Evolutionary conservation across 2,797 vertebrate genomes (phyloP).

Genomic region (Eupleurogrammus muticus): DNA sequence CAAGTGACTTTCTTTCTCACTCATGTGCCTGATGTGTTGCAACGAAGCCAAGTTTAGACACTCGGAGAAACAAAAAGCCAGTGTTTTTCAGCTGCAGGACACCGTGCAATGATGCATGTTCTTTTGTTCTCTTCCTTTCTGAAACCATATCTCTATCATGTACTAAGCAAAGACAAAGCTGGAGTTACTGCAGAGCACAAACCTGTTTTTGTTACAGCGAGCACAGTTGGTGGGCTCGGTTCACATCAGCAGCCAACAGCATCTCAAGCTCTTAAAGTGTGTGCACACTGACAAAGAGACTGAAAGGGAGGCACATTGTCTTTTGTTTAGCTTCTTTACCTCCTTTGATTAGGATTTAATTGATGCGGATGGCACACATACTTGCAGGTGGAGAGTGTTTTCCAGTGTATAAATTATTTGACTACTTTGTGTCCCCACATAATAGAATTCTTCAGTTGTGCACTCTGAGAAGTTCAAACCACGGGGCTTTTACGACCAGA

Average conservation of each 20-base stretch:
- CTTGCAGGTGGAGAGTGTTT: slow-evolving; percentile 53
- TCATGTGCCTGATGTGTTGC: slow-evolving; percentile 22
- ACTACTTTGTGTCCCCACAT: slow-evolving; percentile 48
- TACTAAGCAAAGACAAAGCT: slow-evolving; percentile 23
- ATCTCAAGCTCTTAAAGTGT: slow-evolving; percentile 50
- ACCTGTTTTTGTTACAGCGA: slow-evolving; percentile 48
- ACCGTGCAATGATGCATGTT: background rate
- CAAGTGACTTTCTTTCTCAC: slow-evolving; percentile 48
- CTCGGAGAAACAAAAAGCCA: background rate
- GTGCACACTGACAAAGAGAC: slow-evolving; percentile 44
- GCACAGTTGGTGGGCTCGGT: slow-evolving; percentile 59
- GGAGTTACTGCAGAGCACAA: slow-evolving; percentile 30
- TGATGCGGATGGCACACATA: slow-evolving; percentile 61
- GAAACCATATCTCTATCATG: slow-evolving; percentile 26
- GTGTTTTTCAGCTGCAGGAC: background rate
- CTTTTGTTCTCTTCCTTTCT: slow-evolving; percentile 20
- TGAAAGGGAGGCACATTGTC: slow-evolving; percentile 40
- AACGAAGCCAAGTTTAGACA: background rate
- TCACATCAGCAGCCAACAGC: slow-evolving; percentile 56
- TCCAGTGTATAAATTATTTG: slow-evolving; percentile 43
- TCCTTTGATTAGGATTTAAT: slow-evolving; percentile 61
- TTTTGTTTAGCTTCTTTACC: slow-evolving; percentile 62
- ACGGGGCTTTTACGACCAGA: slow-evolving; percentile 27
- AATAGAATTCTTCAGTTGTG: slow-evolving; percentile 37
- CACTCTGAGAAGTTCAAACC: slow-evolving; percentile 45